These are phyloP conservation scores for Octodonta nipae DNA, from an alignment of 2,888 invertebrate species.

Conservation along the genomic window DNA sequence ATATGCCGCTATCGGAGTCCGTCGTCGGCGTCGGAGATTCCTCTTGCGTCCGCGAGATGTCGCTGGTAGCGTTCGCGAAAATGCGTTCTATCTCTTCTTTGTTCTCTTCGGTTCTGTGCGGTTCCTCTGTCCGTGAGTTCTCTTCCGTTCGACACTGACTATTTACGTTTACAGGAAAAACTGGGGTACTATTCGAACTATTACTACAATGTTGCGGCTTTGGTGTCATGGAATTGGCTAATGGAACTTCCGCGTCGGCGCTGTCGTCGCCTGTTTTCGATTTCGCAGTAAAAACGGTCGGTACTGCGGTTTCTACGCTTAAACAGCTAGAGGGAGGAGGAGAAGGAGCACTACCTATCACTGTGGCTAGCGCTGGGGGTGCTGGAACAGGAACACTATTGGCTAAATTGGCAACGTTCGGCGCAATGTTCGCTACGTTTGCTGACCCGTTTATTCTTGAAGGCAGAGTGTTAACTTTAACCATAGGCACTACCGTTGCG, in stretches of 20 bases:
- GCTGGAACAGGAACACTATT: not conserved
- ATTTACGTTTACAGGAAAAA: too few species aligned
- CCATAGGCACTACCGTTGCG: slow-evolving; percentile 37
- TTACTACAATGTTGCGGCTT: not conserved
- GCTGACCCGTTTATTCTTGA: slow-evolving; percentile 24
- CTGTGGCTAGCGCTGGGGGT: slow-evolving; percentile 5
- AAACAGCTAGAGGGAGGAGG: slow-evolving; percentile 15
- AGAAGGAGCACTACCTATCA: slow-evolving; percentile 3
- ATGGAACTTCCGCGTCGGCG: not conserved
- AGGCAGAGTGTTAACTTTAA: slow-evolving; percentile 33
- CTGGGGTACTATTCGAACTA: slow-evolving; percentile 5
- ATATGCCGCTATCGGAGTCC: slow-evolving; percentile 32
- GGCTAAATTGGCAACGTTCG: too few species aligned
- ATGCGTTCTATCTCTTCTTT: slow-evolving; percentile 10
- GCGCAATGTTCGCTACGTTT: slow-evolving; percentile 2
- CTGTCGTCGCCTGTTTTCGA: slow-evolving; percentile 14
- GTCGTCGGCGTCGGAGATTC: slow-evolving; percentile 22
- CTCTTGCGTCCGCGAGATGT: slow-evolving; percentile 13
- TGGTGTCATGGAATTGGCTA: not conserved
- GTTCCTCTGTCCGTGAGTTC: slow-evolving; percentile 15
- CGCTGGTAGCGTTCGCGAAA: slow-evolving; percentile 11
- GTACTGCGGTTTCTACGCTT: slow-evolving; percentile 32
- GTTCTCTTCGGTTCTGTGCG: slow-evolving; percentile 17
- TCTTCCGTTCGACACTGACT: slow-evolving; percentile 14
- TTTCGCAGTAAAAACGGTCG: slow-evolving; percentile 31